Base-by-base conservation (phyloP, 2,888 invertebrate genomes). In the Pachliopta kotzebuea region DNA sequence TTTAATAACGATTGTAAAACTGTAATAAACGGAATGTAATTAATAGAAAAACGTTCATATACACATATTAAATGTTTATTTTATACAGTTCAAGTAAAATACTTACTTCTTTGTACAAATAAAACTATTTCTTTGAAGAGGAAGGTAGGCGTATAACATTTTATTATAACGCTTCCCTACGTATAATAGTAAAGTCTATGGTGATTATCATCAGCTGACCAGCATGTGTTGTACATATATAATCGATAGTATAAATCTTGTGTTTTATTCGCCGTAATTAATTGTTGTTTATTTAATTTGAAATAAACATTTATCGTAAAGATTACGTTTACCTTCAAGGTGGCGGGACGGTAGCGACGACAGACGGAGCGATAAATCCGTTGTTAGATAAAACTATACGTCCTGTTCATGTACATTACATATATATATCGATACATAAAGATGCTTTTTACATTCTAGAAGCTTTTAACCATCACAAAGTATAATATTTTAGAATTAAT, bases 321-420 rank as follows among this genome's bases (percentile, higher is more conserved):
- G 70, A 72, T 73, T 72, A 72, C 66, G 55, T 67, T 63, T 68
- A 63, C 62, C 73, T 67, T 70, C 72, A 74, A 73, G 73, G 72
- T 65, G 63, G 69, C 67, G 54, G 67, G 62, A 71, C 68, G 56
- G 69, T 68, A 69, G 70, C 69, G n/a, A 54, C 59, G 21, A 45
- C 50, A 62, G 62, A 66, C 62, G 55, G 37, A 55, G 42, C 67
- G 69, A 73, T 72, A 70, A 68, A 63, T 26, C n/a, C 50, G 21
- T 21, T 21, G 11, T 52, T 45, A 52, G 56, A 64, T 61, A 49
- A 42, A 21, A 58, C 23, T 42, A 45, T 57, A 45, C 8, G 49
- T 56, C 37, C 56, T 52, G 56, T 21, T 52, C 21, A 52, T 21
- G n/a, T 52, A 45, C 18, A 37, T 37, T 14, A 1, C 9, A 2